These are phyloP conservation scores for Solea senegalensis DNA, from an alignment of 2,113 vertebrate species.

Conservation along the genomic window DNA sequence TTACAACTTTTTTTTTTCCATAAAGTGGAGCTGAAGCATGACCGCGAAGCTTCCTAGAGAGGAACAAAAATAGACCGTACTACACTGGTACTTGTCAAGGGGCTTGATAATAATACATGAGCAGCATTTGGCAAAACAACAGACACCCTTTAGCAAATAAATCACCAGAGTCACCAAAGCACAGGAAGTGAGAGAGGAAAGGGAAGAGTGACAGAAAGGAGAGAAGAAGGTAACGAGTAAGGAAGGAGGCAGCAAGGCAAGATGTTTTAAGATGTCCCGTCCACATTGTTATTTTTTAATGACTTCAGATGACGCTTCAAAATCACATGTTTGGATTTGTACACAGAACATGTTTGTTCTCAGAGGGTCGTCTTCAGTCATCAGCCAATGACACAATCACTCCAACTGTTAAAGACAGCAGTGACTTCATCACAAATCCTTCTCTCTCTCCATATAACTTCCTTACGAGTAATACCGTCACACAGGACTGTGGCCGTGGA, in stretches of 20 bases:
- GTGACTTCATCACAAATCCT: slow-evolving; percentile 54
- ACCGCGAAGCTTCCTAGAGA: slow-evolving; percentile 61
- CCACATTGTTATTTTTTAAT: slow-evolving; percentile 74
- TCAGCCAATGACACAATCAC: slow-evolving; percentile 48
- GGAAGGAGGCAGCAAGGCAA: slow-evolving; percentile 79
- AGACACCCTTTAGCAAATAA: slow-evolving; percentile 86
- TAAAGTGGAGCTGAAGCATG: slow-evolving; percentile 82
- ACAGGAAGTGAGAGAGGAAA: slow-evolving; percentile 76
- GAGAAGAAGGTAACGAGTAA: slow-evolving; percentile 69
- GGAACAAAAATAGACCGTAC: slow-evolving; percentile 64
- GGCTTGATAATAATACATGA: slow-evolving; percentile 86
- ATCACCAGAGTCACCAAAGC: slow-evolving; percentile 95
- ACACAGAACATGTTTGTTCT: slow-evolving; percentile 48
- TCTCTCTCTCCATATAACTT: slow-evolving; percentile 30
- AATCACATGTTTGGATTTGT: slow-evolving; percentile 64
- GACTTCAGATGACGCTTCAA: slow-evolving; percentile 60
- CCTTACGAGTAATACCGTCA: slow-evolving; percentile 24
- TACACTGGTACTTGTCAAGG: slow-evolving; percentile 78
- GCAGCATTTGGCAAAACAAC: slow-evolving; percentile 91
- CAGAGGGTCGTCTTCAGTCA: slow-evolving; percentile 47
- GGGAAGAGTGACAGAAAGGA: slow-evolving; percentile 13
- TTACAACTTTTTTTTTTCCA: slow-evolving; percentile 81
- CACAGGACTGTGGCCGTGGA: slow-evolving; percentile 31
- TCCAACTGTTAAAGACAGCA: slow-evolving; percentile 45
- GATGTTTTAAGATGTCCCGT: slow-evolving; percentile 51